Evolutionary conservation across 2,113 vertebrate species (phyloP).

Genomic region (Hemiscyllium ocellatum): DNA sequence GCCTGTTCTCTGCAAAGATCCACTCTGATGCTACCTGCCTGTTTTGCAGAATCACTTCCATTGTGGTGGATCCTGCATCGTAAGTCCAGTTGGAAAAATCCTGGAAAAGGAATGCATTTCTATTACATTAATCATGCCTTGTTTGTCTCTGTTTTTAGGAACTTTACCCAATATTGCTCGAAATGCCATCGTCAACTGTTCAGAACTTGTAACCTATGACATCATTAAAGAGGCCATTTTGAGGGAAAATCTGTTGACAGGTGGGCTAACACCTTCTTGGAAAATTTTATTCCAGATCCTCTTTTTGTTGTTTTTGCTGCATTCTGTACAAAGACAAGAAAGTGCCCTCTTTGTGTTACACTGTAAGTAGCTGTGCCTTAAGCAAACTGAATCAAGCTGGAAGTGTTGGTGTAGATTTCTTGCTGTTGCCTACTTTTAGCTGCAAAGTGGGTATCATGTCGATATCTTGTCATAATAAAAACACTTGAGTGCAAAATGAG

Average conservation of each 20-base stretch:
- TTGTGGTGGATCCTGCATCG: too few species aligned
- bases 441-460: not conserved
- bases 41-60: too few species aligned
- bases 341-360: not conserved
- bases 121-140: not conserved
- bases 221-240: slow-evolving; percentile 76
- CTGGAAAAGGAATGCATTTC: not conserved
- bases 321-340: not conserved
- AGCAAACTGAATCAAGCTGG: not conserved
- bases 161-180: slow-evolving; percentile 76
- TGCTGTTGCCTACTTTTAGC: not conserved
- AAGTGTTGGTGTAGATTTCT: not conserved
- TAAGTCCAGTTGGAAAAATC: too few species aligned
- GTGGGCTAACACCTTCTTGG: slow-evolving; percentile 47
- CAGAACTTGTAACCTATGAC: slow-evolving; percentile 77
- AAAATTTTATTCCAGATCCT: not conserved
- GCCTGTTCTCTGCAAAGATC: too few species aligned
- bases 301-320: not conserved
- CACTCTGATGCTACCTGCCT: too few species aligned
- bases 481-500: not conserved
- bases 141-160: slow-evolving; percentile 50
- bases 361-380: not conserved
- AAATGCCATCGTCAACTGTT: slow-evolving; percentile 76
- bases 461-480: not conserved
- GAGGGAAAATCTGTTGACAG: slow-evolving; percentile 65